Conservation (phyloP, 2,113 vertebrate species). For the Erythrocebus patas region DNA sequence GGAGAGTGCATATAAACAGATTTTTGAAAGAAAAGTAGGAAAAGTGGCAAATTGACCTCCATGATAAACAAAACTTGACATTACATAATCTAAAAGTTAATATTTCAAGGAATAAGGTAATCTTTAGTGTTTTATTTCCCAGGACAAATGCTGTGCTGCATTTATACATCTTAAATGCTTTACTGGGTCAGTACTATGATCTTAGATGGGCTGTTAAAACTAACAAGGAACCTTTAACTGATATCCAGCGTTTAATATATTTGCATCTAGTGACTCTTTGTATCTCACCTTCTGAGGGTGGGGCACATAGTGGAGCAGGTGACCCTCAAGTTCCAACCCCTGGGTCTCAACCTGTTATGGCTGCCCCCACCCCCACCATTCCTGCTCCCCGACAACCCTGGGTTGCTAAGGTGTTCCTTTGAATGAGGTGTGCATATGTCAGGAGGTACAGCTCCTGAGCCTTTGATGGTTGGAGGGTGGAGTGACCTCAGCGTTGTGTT, state of each 20-base stretch:
- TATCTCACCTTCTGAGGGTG: accelerated
- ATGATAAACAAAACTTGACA: not conserved
- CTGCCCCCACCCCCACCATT: too few relatives aligned
- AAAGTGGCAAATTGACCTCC: not conserved
- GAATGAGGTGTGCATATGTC: not conserved
- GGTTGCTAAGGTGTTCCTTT: not conserved
- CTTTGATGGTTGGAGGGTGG: not conserved
- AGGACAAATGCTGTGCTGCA: not conserved
- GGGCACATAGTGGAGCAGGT: accelerated
- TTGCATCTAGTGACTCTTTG: too few relatives aligned
- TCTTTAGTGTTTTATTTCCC: not conserved
- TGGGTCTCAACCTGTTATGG: not conserved
- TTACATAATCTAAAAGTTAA: not conserved
- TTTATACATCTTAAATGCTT: not conserved
- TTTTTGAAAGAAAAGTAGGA: not conserved
- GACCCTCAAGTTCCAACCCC: not conserved
- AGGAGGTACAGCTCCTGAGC: not conserved
- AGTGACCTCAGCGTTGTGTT: not conserved
- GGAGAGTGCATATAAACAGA: not conserved
- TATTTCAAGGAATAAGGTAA: not conserved
- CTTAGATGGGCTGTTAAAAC: not conserved
- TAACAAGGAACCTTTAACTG: not conserved
- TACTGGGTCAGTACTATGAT: too few relatives aligned
- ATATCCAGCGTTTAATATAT: not conserved
- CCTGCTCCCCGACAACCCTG: not conserved